Conservation (phyloP, 1,140 invertebrate species). For the Achatina immaculata region DNA sequence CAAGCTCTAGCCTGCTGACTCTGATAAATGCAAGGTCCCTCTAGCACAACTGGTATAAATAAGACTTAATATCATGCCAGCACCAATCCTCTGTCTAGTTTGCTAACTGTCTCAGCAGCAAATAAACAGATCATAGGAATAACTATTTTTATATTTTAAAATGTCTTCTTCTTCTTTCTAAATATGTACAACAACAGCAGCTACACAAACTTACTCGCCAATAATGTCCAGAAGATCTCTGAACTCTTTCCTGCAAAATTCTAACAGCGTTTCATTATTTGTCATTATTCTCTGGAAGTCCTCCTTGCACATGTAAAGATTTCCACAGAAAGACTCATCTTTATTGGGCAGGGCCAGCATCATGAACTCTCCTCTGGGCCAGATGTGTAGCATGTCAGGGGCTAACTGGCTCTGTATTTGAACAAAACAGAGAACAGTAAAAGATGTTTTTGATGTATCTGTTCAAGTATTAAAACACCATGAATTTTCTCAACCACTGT, state of each 20-base stretch:
- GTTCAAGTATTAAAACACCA: background rate
- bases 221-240: background rate
- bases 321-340: conserved; percentile 17
- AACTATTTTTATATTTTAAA: no score
- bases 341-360: background rate
- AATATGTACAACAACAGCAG: background rate
- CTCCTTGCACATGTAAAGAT: conserved; percentile 6
- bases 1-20: no score
- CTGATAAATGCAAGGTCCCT: no score
- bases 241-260: background rate
- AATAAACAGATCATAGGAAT: no score
- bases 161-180: no score
- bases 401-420: background rate
- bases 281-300: background rate
- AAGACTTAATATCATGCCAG: no score
- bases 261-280: background rate
- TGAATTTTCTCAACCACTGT: background rate
- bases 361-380: conserved; percentile 20
- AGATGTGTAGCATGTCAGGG: conserved; percentile 18
- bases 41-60: no score
- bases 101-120: no score
- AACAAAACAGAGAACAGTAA: background rate
- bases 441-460: background rate
- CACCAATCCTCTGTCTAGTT: no score
- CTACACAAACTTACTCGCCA: conserved; percentile 6